Evolutionary conservation across 2,797 vertebrate genomes (phyloP), one percentile per base, ranked within the genome.

Genomic region (Adelosebastes latens): DNA sequence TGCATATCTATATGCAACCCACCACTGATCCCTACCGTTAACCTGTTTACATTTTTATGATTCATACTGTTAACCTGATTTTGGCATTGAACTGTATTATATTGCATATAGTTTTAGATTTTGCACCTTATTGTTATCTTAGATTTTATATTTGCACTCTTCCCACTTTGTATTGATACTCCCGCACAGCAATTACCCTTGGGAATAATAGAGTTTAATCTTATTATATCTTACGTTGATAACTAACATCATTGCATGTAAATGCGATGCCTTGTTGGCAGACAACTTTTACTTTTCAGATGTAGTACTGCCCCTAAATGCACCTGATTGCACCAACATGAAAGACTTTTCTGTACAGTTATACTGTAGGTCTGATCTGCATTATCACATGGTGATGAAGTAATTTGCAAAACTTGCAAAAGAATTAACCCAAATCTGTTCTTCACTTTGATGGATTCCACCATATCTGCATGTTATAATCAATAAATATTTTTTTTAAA

Each of bases 241-340:
- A 55, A 36, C 9, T 25, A 36, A 20, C 6, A 56, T 36, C 14
- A 34, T 24, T 24, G 1, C 5, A 34, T 1, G 3, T 22, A 0
- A 46, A 60, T 10, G 22, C 7, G 4, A 46, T 10, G 22, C 29
- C 13, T 22, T 34, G 22, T 55, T 55, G 8, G 27, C n/a, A 18
- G 29, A 49, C 22, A 31, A 11, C n/a, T 39, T 55, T 55, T 55
- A 53, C 27, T 5, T 24, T 18, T 52, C 8, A 32, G 3, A 46
- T 34, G 29, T 7, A 56, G 29, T 13, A n/a, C 12, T 10, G 3
- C 1, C 3, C 29, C 0, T 27, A 5, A 52, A 34, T 1, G 0
- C 10, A 27, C 12, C 8, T 39, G 18, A 58, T 42, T n/a, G 34
- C 52, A 59, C 5, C 34, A n/a, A 58, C 6, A 34, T 34, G 25